Percentiles rank a stretch among this genome's conserved stretches.
phyloP scores from a whole-genome alignment of 2,113 vertebrate species.

The Protomyctophum bolini region DNA sequence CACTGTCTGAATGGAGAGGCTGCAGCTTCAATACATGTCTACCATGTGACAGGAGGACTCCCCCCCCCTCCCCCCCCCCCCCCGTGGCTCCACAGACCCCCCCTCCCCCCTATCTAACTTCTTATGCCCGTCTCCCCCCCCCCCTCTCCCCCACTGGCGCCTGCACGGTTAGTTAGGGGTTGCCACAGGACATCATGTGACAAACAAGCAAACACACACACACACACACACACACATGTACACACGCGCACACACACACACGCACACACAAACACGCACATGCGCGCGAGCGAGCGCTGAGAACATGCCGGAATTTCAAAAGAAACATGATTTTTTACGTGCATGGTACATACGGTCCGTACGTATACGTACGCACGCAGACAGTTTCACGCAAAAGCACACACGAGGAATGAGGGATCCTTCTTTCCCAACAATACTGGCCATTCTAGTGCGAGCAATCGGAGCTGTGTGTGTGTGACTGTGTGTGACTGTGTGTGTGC shows the following conservation, averaged over 20 bases:
- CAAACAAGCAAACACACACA: slow-evolving; percentile 76
- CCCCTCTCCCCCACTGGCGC: slow-evolving; percentile 73
- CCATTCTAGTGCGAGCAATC: slow-evolving; percentile 71
- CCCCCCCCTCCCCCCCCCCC: slow-evolving; percentile 44
- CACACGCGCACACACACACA: slow-evolving; percentile 21
- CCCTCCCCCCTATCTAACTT: slow-evolving; percentile 33
- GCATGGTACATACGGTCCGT: neutral
- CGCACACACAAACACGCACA: slow-evolving; percentile 40
- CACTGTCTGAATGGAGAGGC: slow-evolving; percentile 71
- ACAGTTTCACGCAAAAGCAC: slow-evolving; percentile 16
- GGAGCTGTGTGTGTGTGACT: slow-evolving; percentile 24
- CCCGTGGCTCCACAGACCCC: neutral
- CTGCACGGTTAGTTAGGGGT: slow-evolving; percentile 83
- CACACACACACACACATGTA: slow-evolving; percentile 36
- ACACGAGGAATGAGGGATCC: slow-evolving; percentile 42
- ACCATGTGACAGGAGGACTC: slow-evolving; percentile 78
- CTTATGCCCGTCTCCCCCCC: slow-evolving; percentile 57
- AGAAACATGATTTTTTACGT: too few relatives aligned
- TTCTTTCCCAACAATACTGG: slow-evolving; percentile 68
- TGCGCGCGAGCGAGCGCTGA: slow-evolving; percentile 34
- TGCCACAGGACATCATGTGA: slow-evolving; percentile 84
- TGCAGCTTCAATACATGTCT: slow-evolving; percentile 76
- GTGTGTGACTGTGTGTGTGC: slow-evolving; percentile 14
- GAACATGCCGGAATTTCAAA: too few relatives aligned
- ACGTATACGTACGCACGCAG: slow-evolving; percentile 23